A percentile compares a stretch with the other conserved stretches of the same genome.
phyloP scores from a whole-genome alignment of 2,113 vertebrate genomes.

The Anhinga anhinga region DNA sequence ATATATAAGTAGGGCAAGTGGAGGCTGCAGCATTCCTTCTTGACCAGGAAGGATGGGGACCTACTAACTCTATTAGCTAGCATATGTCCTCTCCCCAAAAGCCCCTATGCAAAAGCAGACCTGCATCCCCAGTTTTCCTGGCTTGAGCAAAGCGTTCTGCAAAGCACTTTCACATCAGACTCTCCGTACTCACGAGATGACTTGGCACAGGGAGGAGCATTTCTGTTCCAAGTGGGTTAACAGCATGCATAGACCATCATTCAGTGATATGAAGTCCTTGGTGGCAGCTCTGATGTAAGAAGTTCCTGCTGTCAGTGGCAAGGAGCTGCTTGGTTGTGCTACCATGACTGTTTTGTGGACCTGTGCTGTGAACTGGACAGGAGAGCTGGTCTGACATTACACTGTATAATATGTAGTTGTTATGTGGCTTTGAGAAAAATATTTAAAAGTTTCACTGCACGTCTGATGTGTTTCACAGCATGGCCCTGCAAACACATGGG shows the following conservation, averaged over 20 bases:
- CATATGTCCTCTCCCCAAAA: neutral
- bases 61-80: neutral
- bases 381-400: neutral
- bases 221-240: conserved; percentile 39
- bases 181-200: neutral
- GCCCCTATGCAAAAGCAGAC: neutral
- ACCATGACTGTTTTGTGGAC: neutral
- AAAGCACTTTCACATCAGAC: neutral
- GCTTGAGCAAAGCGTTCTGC: neutral
- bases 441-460: neutral
- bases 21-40: neutral
- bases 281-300: neutral
- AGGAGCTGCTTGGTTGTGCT: neutral
- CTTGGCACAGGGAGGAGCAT: neutral
- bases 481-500: neutral
- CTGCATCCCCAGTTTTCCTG: neutral
- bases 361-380: neutral
- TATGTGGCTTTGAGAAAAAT: neutral
- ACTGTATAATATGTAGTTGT: neutral
- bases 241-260: neutral
- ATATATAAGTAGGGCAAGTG: neutral
- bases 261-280: neutral
- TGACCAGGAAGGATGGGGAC: neutral
- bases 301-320: neutral
- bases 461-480: neutral